Base-by-base conservation (phyloP, 1,140 invertebrate species). In the Babylonia areolata region DNA sequence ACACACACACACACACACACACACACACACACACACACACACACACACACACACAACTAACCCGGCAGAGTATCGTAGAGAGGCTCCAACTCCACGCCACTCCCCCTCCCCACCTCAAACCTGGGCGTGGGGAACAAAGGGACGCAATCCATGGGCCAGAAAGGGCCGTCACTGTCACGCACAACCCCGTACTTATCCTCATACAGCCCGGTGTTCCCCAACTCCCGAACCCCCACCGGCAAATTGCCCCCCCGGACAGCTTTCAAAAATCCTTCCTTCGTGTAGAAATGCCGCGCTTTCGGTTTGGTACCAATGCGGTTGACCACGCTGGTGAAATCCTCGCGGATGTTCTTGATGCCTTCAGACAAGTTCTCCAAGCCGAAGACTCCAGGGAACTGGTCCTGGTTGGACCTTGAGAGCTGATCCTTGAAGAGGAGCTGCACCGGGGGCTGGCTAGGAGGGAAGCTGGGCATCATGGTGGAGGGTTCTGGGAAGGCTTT, bases 121-220 rank as follows among this genome's bases (percentile, higher is more conserved):
- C 89, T 87, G 6, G 93, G 93, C 3, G 93, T 89, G 9, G 93
- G 90, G 89, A 90, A 92, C 33, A 93, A 85, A 0, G 93, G 93
- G 3, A 92, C 89, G 79, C 87, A 90, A 73, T 94, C 93, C 28
- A 86, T 58, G 1, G 93, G 93, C 93, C 93, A 94, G 84, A 94
- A 94, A 6, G 93, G 93, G 46, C 93, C 93, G 87, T 93, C 87
- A 40, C 89, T 81, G 79, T 91, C 88, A 28, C 93, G 84, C 37
- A 93, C 79, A 33, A 94, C 90, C 54, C 93, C 93, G 87, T 92
- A 93, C 86, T 91, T 91, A 85, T 94, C 93, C 42, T 87, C 88
- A 86, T 91, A 94, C 15, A 87, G 90, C n/a, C 92, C 93, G n/a
- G 87, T 83, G 20, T 91, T 87, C 31, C 77, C 80, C 15, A 89